phyloP scores from a whole-genome alignment of 2,113 vertebrate species.

The Galeopterus variegatus region DNA sequence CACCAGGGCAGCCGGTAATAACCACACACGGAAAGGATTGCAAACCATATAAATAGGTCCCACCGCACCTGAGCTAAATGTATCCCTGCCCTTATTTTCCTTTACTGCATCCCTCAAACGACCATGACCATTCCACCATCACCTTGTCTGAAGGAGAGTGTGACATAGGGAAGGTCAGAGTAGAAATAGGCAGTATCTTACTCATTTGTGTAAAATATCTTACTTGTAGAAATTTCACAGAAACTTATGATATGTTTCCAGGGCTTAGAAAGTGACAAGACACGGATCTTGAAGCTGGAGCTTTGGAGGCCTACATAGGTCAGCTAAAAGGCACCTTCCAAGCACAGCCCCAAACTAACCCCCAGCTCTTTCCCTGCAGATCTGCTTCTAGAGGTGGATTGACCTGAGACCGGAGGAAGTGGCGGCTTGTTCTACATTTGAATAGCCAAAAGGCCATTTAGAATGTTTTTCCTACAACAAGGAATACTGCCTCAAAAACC shows the following conservation, averaged over 20 bases:
- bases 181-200: not conserved
- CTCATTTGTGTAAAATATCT: not conserved
- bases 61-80: not conserved
- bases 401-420: not conserved
- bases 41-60: not conserved
- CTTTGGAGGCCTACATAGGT: not conserved
- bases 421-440: not conserved
- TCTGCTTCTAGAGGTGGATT: not conserved
- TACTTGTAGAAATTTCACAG: not conserved
- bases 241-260: not conserved
- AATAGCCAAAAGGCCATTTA: not conserved
- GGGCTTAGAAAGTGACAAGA: not conserved
- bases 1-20: not conserved
- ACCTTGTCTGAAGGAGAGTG: not conserved
- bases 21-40: not conserved
- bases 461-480: not conserved
- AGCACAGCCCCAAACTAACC: fast-evolving
- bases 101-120: not conserved
- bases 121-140: not conserved
- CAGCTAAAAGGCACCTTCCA: not conserved
- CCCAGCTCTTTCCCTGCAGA: not conserved
- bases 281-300: not conserved
- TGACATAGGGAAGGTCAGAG: not conserved
- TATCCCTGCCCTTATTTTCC: not conserved
- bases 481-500: not conserved